A percentile compares a stretch with the other conserved stretches of the same genome.
Evolutionary conservation across 1,140 invertebrate genomes (phyloP).

Genomic region (Papilio polyxenes): DNA sequence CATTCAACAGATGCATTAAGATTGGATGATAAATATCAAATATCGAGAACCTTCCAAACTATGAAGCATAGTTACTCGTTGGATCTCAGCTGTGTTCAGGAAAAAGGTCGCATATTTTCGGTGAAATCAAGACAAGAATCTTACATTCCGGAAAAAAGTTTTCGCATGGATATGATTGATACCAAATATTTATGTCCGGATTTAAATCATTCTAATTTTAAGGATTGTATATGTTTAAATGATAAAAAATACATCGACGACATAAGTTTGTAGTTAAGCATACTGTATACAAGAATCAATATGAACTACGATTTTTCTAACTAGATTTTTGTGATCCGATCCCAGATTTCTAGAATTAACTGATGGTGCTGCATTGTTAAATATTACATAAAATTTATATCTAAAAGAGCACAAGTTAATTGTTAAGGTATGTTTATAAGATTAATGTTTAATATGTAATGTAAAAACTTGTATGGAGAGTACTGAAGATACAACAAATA

Average conservation of each 20-base stretch:
- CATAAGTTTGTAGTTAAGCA: slow-evolving; percentile 38
- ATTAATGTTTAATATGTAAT: background rate
- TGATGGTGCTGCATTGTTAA: background rate
- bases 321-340: slow-evolving; percentile 16
- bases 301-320: background rate
- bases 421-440: background rate
- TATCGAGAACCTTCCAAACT: slow-evolving; percentile 47
- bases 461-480: too few species aligned
- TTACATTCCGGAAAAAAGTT: slow-evolving; percentile 57
- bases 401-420: background rate
- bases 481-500: background rate
- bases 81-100: slow-evolving; percentile 56
- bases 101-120: slow-evolving; percentile 67
- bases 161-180: slow-evolving; percentile 55
- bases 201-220: slow-evolving; percentile 52
- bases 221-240: slow-evolving; percentile 47
- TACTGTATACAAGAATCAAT: background rate
- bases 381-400: background rate
- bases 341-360: slow-evolving; percentile 5
- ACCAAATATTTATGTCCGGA: slow-evolving; percentile 62
- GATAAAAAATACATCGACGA: slow-evolving; percentile 43
- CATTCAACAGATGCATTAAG: slow-evolving; percentile 24
- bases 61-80: slow-evolving; percentile 69
- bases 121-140: slow-evolving; percentile 67
- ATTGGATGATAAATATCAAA: slow-evolving; percentile 29